These are phyloP conservation scores for Centropyge bicolor DNA, from an alignment of 2,797 vertebrate genomes.

Conservation along the genomic window DNA sequence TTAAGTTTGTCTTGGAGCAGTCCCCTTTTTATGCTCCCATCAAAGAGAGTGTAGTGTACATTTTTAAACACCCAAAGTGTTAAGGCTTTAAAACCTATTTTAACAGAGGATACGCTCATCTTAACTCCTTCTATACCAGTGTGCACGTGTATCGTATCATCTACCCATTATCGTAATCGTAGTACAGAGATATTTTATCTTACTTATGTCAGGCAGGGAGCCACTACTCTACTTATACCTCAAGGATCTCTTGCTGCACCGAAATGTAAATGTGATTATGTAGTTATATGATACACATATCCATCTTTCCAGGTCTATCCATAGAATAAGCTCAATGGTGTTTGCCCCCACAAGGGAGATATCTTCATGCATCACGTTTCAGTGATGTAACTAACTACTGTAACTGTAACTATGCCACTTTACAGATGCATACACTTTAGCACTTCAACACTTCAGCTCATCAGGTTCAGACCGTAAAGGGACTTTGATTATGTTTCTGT, in stretches of 20 bases:
- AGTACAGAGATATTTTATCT: slow-evolving; percentile 30
- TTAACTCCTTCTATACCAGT: not conserved
- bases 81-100: not conserved
- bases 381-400: slow-evolving; percentile 13
- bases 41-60: not conserved
- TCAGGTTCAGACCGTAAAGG: not conserved
- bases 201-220: slow-evolving; percentile 25
- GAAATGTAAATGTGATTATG: slow-evolving; percentile 58
- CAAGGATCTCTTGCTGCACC: slow-evolving; percentile 25
- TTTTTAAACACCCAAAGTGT: not conserved
- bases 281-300: slow-evolving; percentile 56
- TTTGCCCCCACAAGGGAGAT: slow-evolving; percentile 24
- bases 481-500: slow-evolving; percentile 44
- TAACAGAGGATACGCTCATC: not conserved
- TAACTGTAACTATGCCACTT: slow-evolving; percentile 1
- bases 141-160: not conserved
- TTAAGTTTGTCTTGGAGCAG: slow-evolving; percentile 10
- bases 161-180: slow-evolving; percentile 6
- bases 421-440: not conserved
- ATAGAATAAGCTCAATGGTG: slow-evolving; percentile 15
- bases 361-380: slow-evolving; percentile 47
- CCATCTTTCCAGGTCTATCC: slow-evolving; percentile 33
- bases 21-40: slow-evolving; percentile 13
- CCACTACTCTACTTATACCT: slow-evolving; percentile 23
- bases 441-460: not conserved